Evolutionary conservation across 1,140 invertebrate genomes (phyloP), one percentile per base, ranked within the genome.

Genomic region (Heliothis subflexa): DNA sequence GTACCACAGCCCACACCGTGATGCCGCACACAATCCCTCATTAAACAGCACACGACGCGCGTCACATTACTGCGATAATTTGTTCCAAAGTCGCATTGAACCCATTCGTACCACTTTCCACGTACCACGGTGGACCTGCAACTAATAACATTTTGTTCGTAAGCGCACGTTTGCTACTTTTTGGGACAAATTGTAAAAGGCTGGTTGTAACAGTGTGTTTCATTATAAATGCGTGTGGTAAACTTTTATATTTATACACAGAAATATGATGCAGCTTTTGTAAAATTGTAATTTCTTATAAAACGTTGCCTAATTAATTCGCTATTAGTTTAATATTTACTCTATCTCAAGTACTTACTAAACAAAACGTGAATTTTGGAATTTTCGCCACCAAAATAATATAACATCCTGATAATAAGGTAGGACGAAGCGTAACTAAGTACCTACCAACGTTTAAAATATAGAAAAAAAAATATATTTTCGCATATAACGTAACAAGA

Each of bases 11-110:
- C 50, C n/a, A 74, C 75, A 62, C 74, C 88, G 87, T 91, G 91
- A 89, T 86, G 81, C 80, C 79, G 88, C 89, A 91, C 88, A 92
- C 88, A 89, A 88, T 91, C 85, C 89, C 89, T 93, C 91, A 93
- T 91, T 93, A 91, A 89, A 85, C 85, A 80, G 85, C 14, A 86
- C 83, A 86, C 84, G 80, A 73, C 82, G 81, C 78, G 76, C 81
- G 68, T 78, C 50, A 77, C 76, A 82, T 83, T 81, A 82, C 72
- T 61, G 62, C 78, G 70, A 80, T 74, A 81, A 85, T 85, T 85
- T 83, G 81, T 78, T 81, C 49, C 50, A 50, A 52, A 61, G 59
- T 62, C 73, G 40, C 61, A 77, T 77, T 55, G 33, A 68, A 77
- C 45, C 59, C 59, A 62, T 75, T 64, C 64, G 59, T 75, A 75